Conservation (phyloP, 2,113 vertebrate genomes). For the Poecile atricapillus region DNA sequence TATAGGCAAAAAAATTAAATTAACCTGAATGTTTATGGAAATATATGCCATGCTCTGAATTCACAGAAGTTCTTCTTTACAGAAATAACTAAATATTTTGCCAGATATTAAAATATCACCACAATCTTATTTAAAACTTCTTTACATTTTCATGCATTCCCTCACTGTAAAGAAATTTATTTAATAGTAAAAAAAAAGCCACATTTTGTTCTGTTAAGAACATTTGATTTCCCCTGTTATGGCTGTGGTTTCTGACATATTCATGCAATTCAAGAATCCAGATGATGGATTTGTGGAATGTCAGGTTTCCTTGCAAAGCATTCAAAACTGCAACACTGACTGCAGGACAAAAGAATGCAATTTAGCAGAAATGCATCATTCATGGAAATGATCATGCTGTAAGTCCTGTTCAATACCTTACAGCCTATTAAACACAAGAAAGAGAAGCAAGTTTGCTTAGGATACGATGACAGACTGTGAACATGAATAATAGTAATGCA, state of each 20-base stretch:
- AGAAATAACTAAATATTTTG: background rate
- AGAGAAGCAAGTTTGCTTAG: slow-evolving; percentile 61
- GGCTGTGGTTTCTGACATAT: background rate
- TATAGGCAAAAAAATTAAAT: background rate
- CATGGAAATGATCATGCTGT: slow-evolving; percentile 56
- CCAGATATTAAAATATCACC: background rate
- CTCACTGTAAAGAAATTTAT: background rate
- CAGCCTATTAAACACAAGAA: slow-evolving; percentile 72
- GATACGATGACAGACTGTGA: slow-evolving; percentile 38
- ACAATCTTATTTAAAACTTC: background rate
- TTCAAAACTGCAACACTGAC: slow-evolving; percentile 38
- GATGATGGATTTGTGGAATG: slow-evolving; percentile 41
- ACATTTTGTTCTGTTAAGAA: background rate
- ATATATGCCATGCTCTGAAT: background rate
- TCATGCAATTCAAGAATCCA: slow-evolving; percentile 6
- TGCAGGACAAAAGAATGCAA: slow-evolving; percentile 34
- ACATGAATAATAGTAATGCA: slow-evolving; percentile 59
- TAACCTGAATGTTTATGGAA: background rate
- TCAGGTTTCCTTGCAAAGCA: slow-evolving; percentile 32
- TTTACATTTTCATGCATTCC: background rate
- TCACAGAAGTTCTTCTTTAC: background rate
- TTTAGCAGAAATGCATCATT: slow-evolving; percentile 61
- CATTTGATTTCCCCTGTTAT: background rate
- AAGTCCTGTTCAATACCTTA: slow-evolving; percentile 65
- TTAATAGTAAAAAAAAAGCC: background rate